phyloP scores from a whole-genome alignment of 2,888 invertebrate species.

The Caenorhabditis doughertyi region DNA sequence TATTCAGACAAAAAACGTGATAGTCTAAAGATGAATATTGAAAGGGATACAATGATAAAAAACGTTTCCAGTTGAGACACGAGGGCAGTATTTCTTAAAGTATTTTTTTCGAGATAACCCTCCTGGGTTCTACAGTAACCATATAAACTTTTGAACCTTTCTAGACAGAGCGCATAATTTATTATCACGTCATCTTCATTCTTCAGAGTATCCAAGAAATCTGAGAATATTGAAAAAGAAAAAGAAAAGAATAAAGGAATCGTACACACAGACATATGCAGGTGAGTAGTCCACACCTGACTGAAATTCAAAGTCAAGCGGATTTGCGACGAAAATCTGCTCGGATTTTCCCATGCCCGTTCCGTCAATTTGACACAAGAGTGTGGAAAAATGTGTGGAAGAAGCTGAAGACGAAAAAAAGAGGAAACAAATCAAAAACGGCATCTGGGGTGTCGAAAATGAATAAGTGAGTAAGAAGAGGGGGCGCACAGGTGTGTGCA shows the following conservation, averaged over 20 bases:
- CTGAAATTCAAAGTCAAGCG: slow-evolving; percentile 24
- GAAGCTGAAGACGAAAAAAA: slow-evolving; percentile 10
- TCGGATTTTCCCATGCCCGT: slow-evolving; percentile 39
- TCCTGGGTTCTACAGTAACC: too few relatives aligned
- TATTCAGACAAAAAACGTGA: neutral
- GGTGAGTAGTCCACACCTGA: slow-evolving; percentile 23
- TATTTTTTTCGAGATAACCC: too few relatives aligned
- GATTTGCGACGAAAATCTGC: slow-evolving; percentile 38
- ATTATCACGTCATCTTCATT: too few relatives aligned
- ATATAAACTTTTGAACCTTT: too few relatives aligned
- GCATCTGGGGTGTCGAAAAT: slow-evolving; percentile 56
- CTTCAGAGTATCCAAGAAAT: too few relatives aligned
- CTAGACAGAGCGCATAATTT: too few relatives aligned
- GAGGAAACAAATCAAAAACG: slow-evolving; percentile 57
- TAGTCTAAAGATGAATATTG: neutral
- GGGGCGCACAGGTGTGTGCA: slow-evolving; percentile 37
- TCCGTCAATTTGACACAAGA: slow-evolving; percentile 1
- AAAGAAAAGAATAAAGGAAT: neutral
- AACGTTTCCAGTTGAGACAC: too few relatives aligned
- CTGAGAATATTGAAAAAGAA: neutral
- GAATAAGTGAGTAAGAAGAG: slow-evolving; percentile 57
- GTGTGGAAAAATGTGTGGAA: slow-evolving; percentile 54
- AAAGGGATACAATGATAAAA: too few relatives aligned
- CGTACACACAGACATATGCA: neutral
- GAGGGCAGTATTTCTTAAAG: too few relatives aligned